Evolutionary conservation across 2,797 vertebrate species (phyloP), one percentile per base, ranked within the genome.

Genomic region (Propithecus deckenii): DNA sequence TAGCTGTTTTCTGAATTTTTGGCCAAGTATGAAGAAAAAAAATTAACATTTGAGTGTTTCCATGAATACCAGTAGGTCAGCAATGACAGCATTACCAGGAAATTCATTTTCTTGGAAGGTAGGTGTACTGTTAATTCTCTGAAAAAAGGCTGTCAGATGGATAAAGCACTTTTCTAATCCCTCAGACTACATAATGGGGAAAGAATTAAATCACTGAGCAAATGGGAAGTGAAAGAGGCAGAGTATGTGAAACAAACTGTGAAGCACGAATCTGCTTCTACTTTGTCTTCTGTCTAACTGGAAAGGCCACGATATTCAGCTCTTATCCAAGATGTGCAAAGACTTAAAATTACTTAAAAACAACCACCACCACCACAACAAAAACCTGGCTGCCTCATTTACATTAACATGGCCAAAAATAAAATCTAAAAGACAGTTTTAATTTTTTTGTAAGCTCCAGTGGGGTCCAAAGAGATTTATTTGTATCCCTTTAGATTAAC

Each of bases 391-490:
- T 67, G n/a, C 85, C 86, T 92, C 71, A 46, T 75, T 79, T 43
- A 87, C 13, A 95, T 48, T 84, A 72, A 85, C 35, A 11, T 18
- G 35, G 43, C 81, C 50, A n/a, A 87, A 93, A 88, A 76, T 75
- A 84, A 95, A 92, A 90, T 59, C 50, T 35, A 28, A 71, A 91
- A 59, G 61, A 76, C 14, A 81, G 46, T 84, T 92, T 94, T 92
- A n/a, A 43, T 72, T 83, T 72, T 67, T 55, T 87, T 11, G 2
- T 41, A 80, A 97, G 35, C 65, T 59, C 28, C 23, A 9, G 25
- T 20, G n/a, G 48, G 41, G 30, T 55, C 78, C 90, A 43, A 86
- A 92, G 95, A 76, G 46, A 80, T 87, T 96, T 55, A 85, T 83
- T 76, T n/a, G 28, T 69, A n/a, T 57, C 50, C 50, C 17, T 80